Conservation (phyloP, 2,888 invertebrate species). For the Helleia helle region DNA sequence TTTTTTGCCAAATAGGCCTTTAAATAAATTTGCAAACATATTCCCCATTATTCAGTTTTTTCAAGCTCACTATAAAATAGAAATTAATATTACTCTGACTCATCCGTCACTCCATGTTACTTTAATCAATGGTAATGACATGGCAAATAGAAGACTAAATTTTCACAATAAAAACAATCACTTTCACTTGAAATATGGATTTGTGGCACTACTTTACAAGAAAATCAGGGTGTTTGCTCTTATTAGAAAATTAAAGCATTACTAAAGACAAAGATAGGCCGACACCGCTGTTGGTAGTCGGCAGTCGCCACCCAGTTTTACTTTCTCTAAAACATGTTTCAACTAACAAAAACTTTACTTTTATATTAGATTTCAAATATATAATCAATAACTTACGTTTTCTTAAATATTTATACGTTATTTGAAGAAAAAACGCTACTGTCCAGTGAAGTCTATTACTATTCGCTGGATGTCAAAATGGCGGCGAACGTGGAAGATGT, state of each 20-base stretch:
- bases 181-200: neutral
- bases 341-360: neutral
- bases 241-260: constrained; percentile 1
- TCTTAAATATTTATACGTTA: constrained; percentile 67
- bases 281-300: constrained; percentile 69
- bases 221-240: neutral
- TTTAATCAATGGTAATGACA: constrained; percentile 71
- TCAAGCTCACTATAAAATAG: constrained; percentile 58
- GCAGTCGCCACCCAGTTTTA: constrained; percentile 68
- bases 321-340: neutral
- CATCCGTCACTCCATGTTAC: constrained; percentile 47
- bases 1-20: constrained; percentile 99
- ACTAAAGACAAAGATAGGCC: constrained; percentile 47
- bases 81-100: constrained; percentile 45
- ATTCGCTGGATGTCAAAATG: constrained; percentile 88
- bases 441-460: constrained; percentile 79
- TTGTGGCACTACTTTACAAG: neutral
- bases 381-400: constrained; percentile 56
- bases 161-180: constrained; percentile 2
- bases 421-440: constrained; percentile 78
- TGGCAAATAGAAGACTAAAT: constrained; percentile 43
- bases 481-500: constrained; percentile 84
- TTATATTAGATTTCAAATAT: neutral
- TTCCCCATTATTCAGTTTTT: constrained; percentile 91
- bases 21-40: constrained; percentile 97